Evolutionary conservation across 2,113 vertebrate genomes (phyloP).

Genomic region (Rhinolophus sinicus): DNA sequence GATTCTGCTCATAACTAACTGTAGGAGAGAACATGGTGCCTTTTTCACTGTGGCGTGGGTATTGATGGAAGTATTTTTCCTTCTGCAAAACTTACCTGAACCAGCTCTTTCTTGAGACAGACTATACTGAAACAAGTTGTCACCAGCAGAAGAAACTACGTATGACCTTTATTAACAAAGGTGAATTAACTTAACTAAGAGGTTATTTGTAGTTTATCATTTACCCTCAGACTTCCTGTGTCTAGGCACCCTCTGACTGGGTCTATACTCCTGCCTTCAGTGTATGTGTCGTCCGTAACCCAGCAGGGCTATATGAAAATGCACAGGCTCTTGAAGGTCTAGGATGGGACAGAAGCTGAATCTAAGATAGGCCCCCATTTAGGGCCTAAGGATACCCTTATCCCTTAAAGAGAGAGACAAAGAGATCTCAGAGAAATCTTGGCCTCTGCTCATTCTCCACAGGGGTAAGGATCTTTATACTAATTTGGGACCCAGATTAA

Average conservation of each 20-base stretch:
- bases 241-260: neutral
- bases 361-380: neutral
- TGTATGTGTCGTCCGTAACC: neutral
- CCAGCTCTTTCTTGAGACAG: constrained; percentile 71
- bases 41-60: constrained; percentile 52
- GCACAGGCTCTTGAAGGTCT: neutral
- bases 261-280: neutral
- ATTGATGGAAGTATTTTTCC: constrained; percentile 66
- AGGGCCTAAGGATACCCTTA: neutral
- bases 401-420: neutral
- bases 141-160: constrained; percentile 64
- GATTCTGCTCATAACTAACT: constrained; percentile 59
- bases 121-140: constrained; percentile 62
- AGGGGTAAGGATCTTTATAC: neutral
- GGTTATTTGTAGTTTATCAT: constrained; percentile 58
- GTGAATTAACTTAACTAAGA: constrained; percentile 68
- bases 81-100: constrained; percentile 67
- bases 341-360: neutral
- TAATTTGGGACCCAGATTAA: constrained; percentile 17
- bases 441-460: neutral
- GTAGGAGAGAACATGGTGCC: constrained; percentile 68
- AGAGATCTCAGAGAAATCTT: neutral
- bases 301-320: neutral
- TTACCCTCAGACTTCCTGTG: constrained; percentile 11
- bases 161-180: constrained; percentile 77